These are phyloP conservation scores for Oscheius myriophilus DNA, from an alignment of 2,888 invertebrate genomes.

Conservation along the genomic window DNA sequence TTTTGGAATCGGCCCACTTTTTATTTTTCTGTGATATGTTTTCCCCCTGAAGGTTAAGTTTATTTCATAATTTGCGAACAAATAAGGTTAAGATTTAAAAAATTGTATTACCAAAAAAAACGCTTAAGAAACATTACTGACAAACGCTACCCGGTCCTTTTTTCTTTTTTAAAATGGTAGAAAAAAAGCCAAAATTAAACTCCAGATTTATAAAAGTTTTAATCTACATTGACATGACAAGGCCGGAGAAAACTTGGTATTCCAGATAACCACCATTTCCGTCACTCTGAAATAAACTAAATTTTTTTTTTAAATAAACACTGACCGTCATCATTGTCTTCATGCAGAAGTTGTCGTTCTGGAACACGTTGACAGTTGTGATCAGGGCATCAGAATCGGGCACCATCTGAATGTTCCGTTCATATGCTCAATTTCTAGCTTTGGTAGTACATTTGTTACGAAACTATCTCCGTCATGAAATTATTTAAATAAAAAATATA, in stretches of 20 bases:
- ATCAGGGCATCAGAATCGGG: conserved; percentile 33
- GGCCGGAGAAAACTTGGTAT: conserved; percentile 19
- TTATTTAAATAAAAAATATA: not conserved
- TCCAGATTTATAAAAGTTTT: too few relatives aligned
- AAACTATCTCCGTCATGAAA: too few relatives aligned
- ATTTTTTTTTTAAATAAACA: not conserved
- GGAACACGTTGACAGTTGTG: conserved; percentile 40
- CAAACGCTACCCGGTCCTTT: too few relatives aligned
- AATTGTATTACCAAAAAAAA: too few relatives aligned
- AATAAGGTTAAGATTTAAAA: too few relatives aligned
- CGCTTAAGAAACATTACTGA: too few relatives aligned
- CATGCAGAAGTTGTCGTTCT: conserved; percentile 46
- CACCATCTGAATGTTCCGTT: conserved; percentile 37
- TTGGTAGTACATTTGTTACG: not conserved
- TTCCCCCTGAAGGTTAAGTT: too few relatives aligned
- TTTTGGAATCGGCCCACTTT: too few relatives aligned
- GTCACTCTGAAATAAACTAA: conserved; percentile 92
- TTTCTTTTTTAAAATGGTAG: too few relatives aligned
- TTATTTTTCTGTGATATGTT: too few relatives aligned
- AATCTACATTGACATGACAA: not conserved
- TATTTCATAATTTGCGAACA: too few relatives aligned
- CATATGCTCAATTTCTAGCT: not conserved
- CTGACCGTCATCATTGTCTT: conserved; percentile 35
- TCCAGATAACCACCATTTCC: conserved; percentile 75
- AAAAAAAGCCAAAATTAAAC: too few relatives aligned